A percentile compares a stretch with the other conserved stretches of the same genome.
These are phyloP conservation scores for Ellobium chinense DNA, from an alignment of 2,888 invertebrate genomes.

Conservation along the genomic window DNA sequence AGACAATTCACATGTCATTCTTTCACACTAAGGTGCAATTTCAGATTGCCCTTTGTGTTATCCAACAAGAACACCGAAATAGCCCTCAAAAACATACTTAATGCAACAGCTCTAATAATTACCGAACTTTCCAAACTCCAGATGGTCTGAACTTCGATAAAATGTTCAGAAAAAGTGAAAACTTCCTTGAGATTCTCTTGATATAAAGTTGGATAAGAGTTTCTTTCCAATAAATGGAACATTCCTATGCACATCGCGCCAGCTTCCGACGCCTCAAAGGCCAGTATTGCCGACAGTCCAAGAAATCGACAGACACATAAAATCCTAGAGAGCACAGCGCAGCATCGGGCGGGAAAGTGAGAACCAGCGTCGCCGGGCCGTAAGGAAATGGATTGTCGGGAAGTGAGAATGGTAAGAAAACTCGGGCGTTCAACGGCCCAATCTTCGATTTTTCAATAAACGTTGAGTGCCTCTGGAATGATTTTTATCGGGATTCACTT, in stretches of 20 bases:
- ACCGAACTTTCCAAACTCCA: no score
- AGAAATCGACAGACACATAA: slow-evolving; percentile 9
- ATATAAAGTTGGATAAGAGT: no score
- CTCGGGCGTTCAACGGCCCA: neutral
- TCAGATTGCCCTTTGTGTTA: no score
- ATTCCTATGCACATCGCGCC: neutral
- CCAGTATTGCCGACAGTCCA: neutral
- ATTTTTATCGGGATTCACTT: slow-evolving; percentile 24
- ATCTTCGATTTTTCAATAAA: slow-evolving; percentile 31
- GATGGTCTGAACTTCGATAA: no score
- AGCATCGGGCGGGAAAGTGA: neutral
- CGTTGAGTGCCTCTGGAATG: neutral
- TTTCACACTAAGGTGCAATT: no score
- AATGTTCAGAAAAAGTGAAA: no score
- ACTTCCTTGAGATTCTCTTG: no score
- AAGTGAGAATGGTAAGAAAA: neutral
- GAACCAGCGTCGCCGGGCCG: slow-evolving; percentile 1
- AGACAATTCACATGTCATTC: no score
- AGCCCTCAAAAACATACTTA: no score
- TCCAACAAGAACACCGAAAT: no score
- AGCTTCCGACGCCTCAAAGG: neutral
- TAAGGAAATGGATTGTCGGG: slow-evolving; percentile 30
- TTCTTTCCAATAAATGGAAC: neutral
- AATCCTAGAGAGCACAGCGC: neutral
- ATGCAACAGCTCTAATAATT: no score